phyloP scores from a whole-genome alignment of 1,140 invertebrate genomes.

The Nixonia krombeini region DNA sequence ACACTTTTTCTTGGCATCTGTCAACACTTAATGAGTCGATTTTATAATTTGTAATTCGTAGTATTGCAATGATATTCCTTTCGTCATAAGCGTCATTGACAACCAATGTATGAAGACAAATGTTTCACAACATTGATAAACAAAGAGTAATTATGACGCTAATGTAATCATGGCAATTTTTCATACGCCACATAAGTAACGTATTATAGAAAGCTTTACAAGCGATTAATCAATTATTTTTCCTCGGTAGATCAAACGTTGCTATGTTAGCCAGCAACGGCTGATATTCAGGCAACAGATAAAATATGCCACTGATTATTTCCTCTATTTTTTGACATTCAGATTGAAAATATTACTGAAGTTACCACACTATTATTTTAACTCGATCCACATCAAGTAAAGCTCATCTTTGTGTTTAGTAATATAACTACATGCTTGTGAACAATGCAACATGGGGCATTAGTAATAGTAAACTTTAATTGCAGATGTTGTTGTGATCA shows the following conservation, averaged over 20 bases:
- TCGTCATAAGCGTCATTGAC: neutral
- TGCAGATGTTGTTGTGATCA: too few relatives aligned
- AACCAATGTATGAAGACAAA: neutral
- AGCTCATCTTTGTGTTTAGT: too few relatives aligned
- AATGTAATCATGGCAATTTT: neutral
- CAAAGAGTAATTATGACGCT: constrained; percentile 3
- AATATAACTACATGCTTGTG: too few relatives aligned
- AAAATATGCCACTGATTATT: neutral
- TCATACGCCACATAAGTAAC: too few relatives aligned
- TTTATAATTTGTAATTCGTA: neutral
- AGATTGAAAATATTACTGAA: neutral
- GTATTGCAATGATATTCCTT: neutral
- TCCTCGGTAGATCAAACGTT: too few relatives aligned
- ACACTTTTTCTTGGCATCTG: too few relatives aligned
- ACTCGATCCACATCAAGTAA: too few relatives aligned
- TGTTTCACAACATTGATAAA: neutral
- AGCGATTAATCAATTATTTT: neutral
- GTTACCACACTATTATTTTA: neutral
- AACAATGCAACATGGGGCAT: too few relatives aligned
- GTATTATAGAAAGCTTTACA: neutral
- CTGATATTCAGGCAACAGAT: too few relatives aligned
- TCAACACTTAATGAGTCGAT: neutral
- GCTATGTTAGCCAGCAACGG: too few relatives aligned
- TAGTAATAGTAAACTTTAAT: too few relatives aligned
- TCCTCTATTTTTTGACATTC: neutral